Evolutionary conservation across 2,888 invertebrate species (phyloP).

Genomic region (Dascillus cervinus): DNA sequence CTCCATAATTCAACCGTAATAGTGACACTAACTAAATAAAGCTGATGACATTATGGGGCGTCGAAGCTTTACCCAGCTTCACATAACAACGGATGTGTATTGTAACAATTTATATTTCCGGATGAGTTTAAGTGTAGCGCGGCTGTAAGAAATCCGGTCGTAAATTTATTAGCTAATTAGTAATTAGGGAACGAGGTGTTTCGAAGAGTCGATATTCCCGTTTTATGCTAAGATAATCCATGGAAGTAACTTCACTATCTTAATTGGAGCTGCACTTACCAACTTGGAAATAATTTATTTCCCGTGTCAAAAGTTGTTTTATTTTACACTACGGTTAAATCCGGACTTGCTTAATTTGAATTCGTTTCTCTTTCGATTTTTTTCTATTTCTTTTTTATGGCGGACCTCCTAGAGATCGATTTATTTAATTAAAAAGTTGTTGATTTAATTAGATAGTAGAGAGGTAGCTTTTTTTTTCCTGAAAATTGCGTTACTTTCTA

Average conservation of each 20-base stretch:
- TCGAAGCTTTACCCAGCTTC: too few relatives aligned
- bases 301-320: constrained; percentile 11
- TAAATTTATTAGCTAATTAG: constrained; percentile 21
- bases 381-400: too few relatives aligned
- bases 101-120: constrained; percentile 7
- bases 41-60: constrained; percentile 3
- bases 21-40: constrained; percentile 9
- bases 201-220: constrained; percentile 10
- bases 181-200: constrained; percentile 14
- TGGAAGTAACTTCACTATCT: constrained; percentile 20
- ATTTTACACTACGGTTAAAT: too few relatives aligned
- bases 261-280: constrained; percentile 21
- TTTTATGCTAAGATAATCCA: constrained; percentile 11
- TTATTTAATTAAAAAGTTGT: too few relatives aligned
- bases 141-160: constrained; percentile 4
- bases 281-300: constrained; percentile 19
- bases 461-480: too few relatives aligned
- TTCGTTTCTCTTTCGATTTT: too few relatives aligned
- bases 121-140: constrained; percentile 4
- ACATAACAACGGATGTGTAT: constrained; percentile 7
- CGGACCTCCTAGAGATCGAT: too few relatives aligned
- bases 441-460: too few relatives aligned
- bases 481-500: too few relatives aligned
- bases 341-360: constrained; percentile 12
- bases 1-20: constrained; percentile 11